Evolutionary conservation across 2,113 vertebrate genomes (phyloP), one percentile per base, ranked within the genome.

Genomic region (Odontesthes bonariensis): DNA sequence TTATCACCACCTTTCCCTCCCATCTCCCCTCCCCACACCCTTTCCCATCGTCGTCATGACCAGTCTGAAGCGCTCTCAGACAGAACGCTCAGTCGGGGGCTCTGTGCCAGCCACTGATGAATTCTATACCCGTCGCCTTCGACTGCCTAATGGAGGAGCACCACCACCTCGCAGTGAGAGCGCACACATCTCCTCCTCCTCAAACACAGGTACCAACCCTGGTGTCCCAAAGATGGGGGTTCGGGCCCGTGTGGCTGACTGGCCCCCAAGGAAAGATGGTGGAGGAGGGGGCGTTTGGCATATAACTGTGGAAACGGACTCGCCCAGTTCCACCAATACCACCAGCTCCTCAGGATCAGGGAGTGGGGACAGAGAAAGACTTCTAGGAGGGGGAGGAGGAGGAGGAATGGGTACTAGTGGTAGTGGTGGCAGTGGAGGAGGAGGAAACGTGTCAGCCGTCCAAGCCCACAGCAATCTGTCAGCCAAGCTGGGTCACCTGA

Each of bases 161-260:
- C 96, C 96, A 0, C 96, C 97, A 9, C 96, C 97, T 63, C 97
- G 98, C 61, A 98, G 95, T 52, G 98, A 99, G 91, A 98, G 96
- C 19, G 93, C 97, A 66, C 97, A 99, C 77, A 96, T 99, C 1
- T 91, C 98, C 70, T 92, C 92, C 13, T 91, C 91, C 33, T 76
- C 90, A 68, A 86, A 69, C 63, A 86, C 89, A 0, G 97, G 96
- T 76, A 96, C 96, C 40, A 98, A 95, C 23, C 98, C 98, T 0
- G 96, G 96, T n/a, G 98, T 99, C 72, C 98, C 98, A 40, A 99
- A 99, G 85, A 99, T 99, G 98, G 98, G 98, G 9, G 98, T 99
- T 19, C 95, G 98, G 81, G 98, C 98, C 77, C 95, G 98, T 49
- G 98, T 99, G 78, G 98, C 98, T 0, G 98, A 99, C 68, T 99